A percentile compares a stretch with the other conserved stretches of the same genome.
These are phyloP conservation scores for Sebastes alutus DNA, from an alignment of 2,797 vertebrate genomes.

Conservation along the genomic window DNA sequence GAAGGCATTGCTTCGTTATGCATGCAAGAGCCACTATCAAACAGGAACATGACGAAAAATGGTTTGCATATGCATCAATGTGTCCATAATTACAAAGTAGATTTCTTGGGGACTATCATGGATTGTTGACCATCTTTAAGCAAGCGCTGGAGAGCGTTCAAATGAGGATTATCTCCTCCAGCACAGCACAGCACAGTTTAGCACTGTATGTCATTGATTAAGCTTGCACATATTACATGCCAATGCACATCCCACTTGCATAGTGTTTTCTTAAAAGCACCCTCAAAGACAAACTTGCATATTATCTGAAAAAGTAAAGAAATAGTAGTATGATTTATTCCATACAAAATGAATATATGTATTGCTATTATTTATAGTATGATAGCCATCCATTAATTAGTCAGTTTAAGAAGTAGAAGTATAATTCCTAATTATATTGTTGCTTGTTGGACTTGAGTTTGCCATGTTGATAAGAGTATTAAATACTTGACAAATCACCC, in stretches of 20 bases:
- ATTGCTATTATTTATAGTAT: background rate
- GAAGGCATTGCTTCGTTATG: slow-evolving; percentile 63
- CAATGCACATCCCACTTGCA: slow-evolving; percentile 57
- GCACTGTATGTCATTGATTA: slow-evolving; percentile 78
- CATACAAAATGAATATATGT: background rate
- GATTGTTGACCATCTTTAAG: slow-evolving; percentile 75
- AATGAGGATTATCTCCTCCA: slow-evolving; percentile 77
- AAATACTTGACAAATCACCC: too few relatives aligned
- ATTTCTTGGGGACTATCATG: slow-evolving; percentile 69
- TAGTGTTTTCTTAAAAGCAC: slow-evolving; percentile 28
- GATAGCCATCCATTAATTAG: background rate
- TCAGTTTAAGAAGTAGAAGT: background rate
- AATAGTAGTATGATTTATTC: background rate
- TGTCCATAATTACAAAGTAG: slow-evolving; percentile 75
- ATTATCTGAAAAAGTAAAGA: slow-evolving; percentile 13
- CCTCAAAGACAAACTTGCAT: slow-evolving; percentile 21
- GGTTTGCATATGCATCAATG: slow-evolving; percentile 73
- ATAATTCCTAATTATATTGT: background rate
- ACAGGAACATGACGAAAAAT: slow-evolving; percentile 62
- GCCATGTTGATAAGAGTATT: too few relatives aligned
- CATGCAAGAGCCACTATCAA: slow-evolving; percentile 69
- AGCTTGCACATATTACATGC: slow-evolving; percentile 63
- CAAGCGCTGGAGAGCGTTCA: slow-evolving; percentile 67
- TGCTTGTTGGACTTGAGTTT: too few relatives aligned
- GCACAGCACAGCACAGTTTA: slow-evolving; percentile 70